These are phyloP conservation scores for Sebastolobus alascanus DNA, from an alignment of 2,797 vertebrate species.

Conservation along the genomic window DNA sequence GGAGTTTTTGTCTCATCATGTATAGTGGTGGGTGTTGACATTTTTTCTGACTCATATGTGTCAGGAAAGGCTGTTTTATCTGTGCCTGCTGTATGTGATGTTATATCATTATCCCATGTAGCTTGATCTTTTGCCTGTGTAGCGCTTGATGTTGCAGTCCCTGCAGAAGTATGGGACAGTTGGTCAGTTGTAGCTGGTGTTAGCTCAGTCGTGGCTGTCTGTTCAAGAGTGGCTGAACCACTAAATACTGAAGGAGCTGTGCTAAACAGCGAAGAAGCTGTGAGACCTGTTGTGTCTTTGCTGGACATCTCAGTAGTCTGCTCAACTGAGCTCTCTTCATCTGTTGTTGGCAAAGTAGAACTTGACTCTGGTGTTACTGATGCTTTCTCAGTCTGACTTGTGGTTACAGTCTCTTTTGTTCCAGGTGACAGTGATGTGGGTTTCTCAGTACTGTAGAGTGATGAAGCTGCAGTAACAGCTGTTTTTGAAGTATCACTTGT, in stretches of 20 bases:
- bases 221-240: slow-evolving; percentile 25
- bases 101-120: slow-evolving; percentile 9
- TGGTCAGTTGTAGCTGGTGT: slow-evolving; percentile 29
- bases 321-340: slow-evolving; percentile 14
- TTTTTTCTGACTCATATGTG: slow-evolving; percentile 8
- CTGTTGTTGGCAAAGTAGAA: background rate
- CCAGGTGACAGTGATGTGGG: background rate
- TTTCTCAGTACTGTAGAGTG: background rate
- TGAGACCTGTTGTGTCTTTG: background rate
- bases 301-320: no score
- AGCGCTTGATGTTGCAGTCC: background rate
- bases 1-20: slow-evolving; percentile 19
- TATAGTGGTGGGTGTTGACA: background rate
- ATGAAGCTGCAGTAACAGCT: background rate
- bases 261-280: background rate
- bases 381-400: background rate
- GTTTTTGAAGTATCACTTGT: no score
- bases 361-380: background rate
- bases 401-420: background rate
- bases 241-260: slow-evolving; percentile 24
- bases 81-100: slow-evolving; percentile 16
- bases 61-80: slow-evolving; percentile 11
- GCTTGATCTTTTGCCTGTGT: slow-evolving; percentile 12
- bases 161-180: slow-evolving; percentile 5
- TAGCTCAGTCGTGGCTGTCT: slow-evolving; percentile 38